A percentile compares a stretch with the other conserved stretches of the same genome.
Evolutionary conservation across 2,797 vertebrate genomes (phyloP).

Genomic region (Tiaroga cobitis): DNA sequence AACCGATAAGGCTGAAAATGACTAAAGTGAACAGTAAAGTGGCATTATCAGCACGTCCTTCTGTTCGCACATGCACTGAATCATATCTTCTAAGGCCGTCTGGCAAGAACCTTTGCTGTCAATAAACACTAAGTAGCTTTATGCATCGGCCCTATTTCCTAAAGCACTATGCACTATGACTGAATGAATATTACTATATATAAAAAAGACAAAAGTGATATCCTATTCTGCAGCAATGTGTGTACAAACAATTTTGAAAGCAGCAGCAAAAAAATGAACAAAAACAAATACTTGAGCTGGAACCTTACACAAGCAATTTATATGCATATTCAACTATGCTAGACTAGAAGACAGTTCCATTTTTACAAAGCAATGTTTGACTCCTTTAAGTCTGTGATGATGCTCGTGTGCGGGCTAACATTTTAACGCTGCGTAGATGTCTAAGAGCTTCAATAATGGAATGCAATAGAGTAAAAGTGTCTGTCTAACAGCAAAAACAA

Average conservation of each 20-base stretch:
- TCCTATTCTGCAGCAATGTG: conserved; percentile 28
- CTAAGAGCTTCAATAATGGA: conserved; percentile 27
- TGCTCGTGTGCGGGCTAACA: not conserved
- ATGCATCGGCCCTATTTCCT: not conserved
- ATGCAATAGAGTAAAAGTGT: not conserved
- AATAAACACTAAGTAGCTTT: not conserved
- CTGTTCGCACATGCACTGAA: not conserved
- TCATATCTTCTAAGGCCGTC: not conserved
- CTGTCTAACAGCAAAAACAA: not conserved
- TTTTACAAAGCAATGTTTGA: conserved; percentile 15
- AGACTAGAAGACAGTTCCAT: not conserved
- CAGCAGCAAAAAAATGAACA: conserved; percentile 47
- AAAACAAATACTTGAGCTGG: conserved; percentile 22
- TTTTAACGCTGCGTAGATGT: not conserved
- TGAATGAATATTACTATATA: conserved; percentile 4
- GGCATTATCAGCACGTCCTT: not conserved
- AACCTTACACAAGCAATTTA: conserved; percentile 16
- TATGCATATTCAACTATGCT: not conserved
- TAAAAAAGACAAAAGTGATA: conserved; percentile 14
- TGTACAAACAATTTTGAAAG: conserved; percentile 15
- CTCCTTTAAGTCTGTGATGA: not conserved
- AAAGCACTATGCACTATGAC: conserved; percentile 16
- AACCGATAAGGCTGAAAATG: not conserved
- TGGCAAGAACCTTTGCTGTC: not conserved
- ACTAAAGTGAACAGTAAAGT: not conserved